Evolutionary conservation across 2,888 invertebrate species (phyloP).

Genomic region (Agrochola macilenta): DNA sequence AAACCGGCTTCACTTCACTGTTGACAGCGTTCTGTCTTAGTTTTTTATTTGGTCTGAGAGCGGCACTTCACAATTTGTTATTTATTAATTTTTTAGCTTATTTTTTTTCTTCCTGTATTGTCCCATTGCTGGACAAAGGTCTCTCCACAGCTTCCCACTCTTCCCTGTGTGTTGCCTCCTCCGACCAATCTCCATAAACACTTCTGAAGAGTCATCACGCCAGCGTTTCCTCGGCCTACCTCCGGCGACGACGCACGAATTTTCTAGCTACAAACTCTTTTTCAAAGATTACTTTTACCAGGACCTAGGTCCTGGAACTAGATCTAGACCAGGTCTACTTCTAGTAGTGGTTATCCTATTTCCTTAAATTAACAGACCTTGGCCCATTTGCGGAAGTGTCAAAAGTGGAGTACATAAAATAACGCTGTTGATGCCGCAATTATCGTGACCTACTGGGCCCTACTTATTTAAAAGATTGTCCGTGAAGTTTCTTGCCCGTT

Average conservation of each 20-base stretch:
- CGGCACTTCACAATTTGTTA: neutral
- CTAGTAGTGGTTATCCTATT: neutral
- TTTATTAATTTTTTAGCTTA: too few species aligned
- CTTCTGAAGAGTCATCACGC: too few species aligned
- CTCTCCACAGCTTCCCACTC: neutral
- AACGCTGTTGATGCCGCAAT: neutral
- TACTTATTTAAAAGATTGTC: neutral
- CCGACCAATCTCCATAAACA: too few species aligned
- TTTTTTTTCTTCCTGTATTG: neutral
- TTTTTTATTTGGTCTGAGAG: too few species aligned
- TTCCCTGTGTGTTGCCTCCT: neutral
- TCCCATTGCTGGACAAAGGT: neutral
- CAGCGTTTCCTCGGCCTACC: too few species aligned
- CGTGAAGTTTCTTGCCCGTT: too few species aligned
- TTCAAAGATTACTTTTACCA: neutral
- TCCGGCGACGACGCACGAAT: neutral
- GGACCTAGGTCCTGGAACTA: neutral
- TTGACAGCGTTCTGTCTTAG: too few species aligned
- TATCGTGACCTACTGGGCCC: neutral
- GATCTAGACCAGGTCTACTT: neutral
- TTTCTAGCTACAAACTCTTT: neutral
- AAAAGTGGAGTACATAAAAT: neutral
- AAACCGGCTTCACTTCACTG: too few species aligned
- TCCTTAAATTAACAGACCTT: neutral
- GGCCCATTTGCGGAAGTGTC: neutral